Base-by-base conservation (phyloP, 2,113 vertebrate genomes). In the Paradisaea rubra region DNA sequence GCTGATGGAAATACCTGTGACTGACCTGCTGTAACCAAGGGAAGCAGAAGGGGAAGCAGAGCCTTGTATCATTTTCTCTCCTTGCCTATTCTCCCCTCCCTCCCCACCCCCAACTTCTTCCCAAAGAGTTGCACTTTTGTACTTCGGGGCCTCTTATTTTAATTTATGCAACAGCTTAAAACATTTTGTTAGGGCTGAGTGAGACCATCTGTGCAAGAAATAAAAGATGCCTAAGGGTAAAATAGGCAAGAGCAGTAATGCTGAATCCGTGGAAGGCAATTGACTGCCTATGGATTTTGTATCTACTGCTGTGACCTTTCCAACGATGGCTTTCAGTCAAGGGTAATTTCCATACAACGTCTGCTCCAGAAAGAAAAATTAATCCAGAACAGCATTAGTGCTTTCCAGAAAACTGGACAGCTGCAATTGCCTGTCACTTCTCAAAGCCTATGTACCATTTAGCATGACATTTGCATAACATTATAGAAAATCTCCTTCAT, bases 151-250 rank as follows among this genome's bases (percentile, higher is more conserved):
- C 97, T 97, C 97, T 97, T 97, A 93, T 93, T 97, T 94, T 98
- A 97, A 98, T 98, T 98, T 98, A 98, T 97, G 97, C 97, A 98
- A 97, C 91, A 96, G 97, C 96, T 97, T 97, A 97, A 98, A 97
- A 97, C 96, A 97, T 98, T 98, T 98, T 98, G 97, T 97, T 97
- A 98, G 98, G 97, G 97, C 97, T 98, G 97, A 98, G 96, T 97
- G 97, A 98, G 97, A 97, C 97, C 98, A 98, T 98, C 97, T 98
- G 97, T 98, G 97, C 94, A 89, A 97, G 97, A 96, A 97, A 96
- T 96, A 97, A 98, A 98, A 96, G 97, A 97, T 93, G 97, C 97
- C 98, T 98, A 77, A 95, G 98, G 97, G 97, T 97, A 97, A 97
- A 97, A 97, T 97, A 94, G 95, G 97, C 96, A 96, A 96, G 93